Percentiles rank a stretch among this genome's conserved stretches.
Conservation (phyloP, 2,888 invertebrate genomes). For the Lepidochitona cinerea region DNA sequence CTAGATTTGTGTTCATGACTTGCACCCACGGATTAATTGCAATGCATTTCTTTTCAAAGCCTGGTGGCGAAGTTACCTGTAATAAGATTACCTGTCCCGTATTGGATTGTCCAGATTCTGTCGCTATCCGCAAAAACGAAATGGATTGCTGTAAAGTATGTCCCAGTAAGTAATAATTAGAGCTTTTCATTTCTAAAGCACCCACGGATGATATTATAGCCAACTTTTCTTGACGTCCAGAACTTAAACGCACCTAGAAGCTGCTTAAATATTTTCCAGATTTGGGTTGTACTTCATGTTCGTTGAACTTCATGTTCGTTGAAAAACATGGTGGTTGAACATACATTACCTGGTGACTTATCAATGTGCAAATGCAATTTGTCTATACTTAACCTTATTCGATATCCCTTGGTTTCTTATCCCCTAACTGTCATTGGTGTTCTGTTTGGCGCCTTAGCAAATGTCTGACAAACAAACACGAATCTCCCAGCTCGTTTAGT, state of each 20-base stretch:
- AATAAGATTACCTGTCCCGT: slow-evolving; percentile 82
- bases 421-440: no score
- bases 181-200: slow-evolving; percentile 2
- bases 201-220: no score
- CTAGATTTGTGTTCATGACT: no score
- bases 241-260: not conserved
- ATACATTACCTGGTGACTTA: no score
- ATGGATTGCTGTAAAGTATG: slow-evolving; percentile 87
- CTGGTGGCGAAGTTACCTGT: slow-evolving; percentile 80
- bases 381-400: no score
- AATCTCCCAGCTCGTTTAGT: no score
- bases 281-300: not conserved
- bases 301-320: not conserved
- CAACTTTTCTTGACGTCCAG: no score
- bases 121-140: slow-evolving; percentile 81
- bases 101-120: slow-evolving; percentile 81
- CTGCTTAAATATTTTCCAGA: not conserved
- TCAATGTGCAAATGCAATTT: no score
- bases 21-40: not conserved
- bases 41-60: slow-evolving; percentile 65
- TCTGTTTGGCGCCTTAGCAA: no score
- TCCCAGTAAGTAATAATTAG: slow-evolving; percentile 70
- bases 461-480: no score
- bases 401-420: no score
- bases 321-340: no score